Evolutionary conservation across 2,797 vertebrate species (phyloP), one percentile per base, ranked within the genome.

Genomic region (Hemibagrus guttatus): DNA sequence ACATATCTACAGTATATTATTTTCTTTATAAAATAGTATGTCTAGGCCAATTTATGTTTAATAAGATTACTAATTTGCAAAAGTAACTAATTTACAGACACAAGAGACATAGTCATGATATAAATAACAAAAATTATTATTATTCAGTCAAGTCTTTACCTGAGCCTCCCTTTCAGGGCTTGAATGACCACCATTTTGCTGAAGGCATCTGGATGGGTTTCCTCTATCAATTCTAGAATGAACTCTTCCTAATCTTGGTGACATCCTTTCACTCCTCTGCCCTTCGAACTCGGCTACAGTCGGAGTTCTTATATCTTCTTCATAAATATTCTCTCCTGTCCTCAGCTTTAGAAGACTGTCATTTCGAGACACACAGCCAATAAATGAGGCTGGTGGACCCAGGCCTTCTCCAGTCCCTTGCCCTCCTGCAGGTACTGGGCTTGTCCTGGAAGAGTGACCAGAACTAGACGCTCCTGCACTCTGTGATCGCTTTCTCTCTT

Each of bases 391-490:
- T 92, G 91, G 72, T 91, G 90, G 52, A 69, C 28, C 82, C 75
- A 66, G 52, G 4, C 8, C 80, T 72, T 86, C 63, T 61, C 63
- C 92, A 90, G 1, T 61, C 88, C 66, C 85, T 88, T 75, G 59
- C 2, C 8, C 69, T 88, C 84, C 87, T 39, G 90, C 54, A 84
- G 91, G 85, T 89, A 91, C 54, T 42, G 91, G 83, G 93, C 80
- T 83, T 75, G 54, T 85, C 80, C 72, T 28, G 54, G 56, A 91
- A 54, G 91, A 90, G 74, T 93, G 91, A 14, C 95, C 94, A 0
- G 96, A 95, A 17, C 97, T 94, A 14, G 95, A 96, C 8, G 96
- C 97, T 85, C 97, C 97, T 85, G 96, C 95, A 0, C 98, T 99
- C 88, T 96, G 96, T 2, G 98, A 98, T 85, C 98, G 95, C 75